A percentile compares a stretch with the other conserved stretches of the same genome.
These are phyloP conservation scores for Colletes gigas DNA, from an alignment of 1,140 invertebrate species.

Conservation along the genomic window DNA sequence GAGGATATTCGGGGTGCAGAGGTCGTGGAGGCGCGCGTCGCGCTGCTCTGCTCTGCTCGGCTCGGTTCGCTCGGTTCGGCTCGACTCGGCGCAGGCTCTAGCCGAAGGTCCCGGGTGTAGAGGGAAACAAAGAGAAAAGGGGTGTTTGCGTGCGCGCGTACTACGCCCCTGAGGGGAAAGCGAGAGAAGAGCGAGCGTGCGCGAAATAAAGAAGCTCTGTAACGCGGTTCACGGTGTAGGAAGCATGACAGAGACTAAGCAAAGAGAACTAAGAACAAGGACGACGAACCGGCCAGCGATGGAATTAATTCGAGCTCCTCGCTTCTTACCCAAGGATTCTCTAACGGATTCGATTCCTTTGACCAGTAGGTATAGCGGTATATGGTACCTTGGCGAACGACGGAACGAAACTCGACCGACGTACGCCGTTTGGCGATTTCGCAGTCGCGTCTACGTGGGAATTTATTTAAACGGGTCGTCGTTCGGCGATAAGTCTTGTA, in stretches of 20 bases:
- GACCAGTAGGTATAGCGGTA: too few species aligned
- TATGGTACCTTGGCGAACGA: too few species aligned
- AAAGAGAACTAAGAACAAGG: conserved; percentile 15
- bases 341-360: neutral
- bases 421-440: too few species aligned
- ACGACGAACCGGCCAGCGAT: conserved; percentile 7
- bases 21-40: neutral
- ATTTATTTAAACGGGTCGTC: too few species aligned
- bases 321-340: neutral
- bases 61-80: too few species aligned
- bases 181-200: neutral
- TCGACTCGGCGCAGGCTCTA: neutral
- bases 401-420: too few species aligned
- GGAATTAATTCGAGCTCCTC: neutral
- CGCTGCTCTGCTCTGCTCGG: too few species aligned
- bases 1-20: conserved; percentile 15
- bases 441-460: too few species aligned
- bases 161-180: neutral
- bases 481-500: too few species aligned
- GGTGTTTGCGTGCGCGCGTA: neutral
- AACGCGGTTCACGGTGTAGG: neutral
- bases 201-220: neutral
- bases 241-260: neutral
- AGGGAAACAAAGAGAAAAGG: conserved; percentile 4
- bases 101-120: conserved; percentile 1